Evolutionary conservation across 1,140 invertebrate genomes (phyloP), one percentile per base, ranked within the genome.

Genomic region (Penaeus indicus): DNA sequence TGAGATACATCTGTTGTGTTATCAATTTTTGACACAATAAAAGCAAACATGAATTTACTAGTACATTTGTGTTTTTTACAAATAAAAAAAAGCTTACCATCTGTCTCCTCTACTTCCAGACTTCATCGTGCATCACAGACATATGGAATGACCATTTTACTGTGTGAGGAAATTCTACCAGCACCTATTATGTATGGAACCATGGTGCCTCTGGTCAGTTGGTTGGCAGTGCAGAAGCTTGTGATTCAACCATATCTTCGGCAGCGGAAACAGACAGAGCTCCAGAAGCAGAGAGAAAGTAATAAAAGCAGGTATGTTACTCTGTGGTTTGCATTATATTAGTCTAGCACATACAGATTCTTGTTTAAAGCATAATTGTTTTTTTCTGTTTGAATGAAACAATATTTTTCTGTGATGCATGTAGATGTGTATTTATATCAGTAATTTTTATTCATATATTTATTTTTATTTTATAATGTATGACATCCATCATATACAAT

Each of bases 161-260:
- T 99, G 25, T 97, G 97, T 90, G 97, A 99, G 91, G 97, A 98
- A 92, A 94, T 99, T 8, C 93, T 97, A 89, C 97, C 97, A 3
- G 95, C 96, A 27, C 96, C 98, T 0, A 94, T 99, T 54, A 97
- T 99, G 92, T 99, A 99, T 92, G 98, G 97, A 1, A 98, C 98
- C 0, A 93, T 98, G 0, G 94, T 96, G 1, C 98, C 98, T 0
- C 77, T 98, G 4, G 93, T 98, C 64, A 94, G 95, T 0, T 98
- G 96, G 95, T 94, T 96, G 32, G 92, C 97, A 0, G 93, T 97
- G 0, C 98, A 98, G 92, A 97, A 96, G 91, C 94, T 97, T 1
- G 93, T 99, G 7, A 94, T 99, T 22, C 96, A 98, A 91, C 98
- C 98, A 0, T 96, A 98, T 90, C 93, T 96, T 0, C 94, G 95